A percentile compares a stretch with the other conserved stretches of the same genome.
phyloP scores from a whole-genome alignment of 2,797 vertebrate genomes.

The Bovichtus diacanthus region DNA sequence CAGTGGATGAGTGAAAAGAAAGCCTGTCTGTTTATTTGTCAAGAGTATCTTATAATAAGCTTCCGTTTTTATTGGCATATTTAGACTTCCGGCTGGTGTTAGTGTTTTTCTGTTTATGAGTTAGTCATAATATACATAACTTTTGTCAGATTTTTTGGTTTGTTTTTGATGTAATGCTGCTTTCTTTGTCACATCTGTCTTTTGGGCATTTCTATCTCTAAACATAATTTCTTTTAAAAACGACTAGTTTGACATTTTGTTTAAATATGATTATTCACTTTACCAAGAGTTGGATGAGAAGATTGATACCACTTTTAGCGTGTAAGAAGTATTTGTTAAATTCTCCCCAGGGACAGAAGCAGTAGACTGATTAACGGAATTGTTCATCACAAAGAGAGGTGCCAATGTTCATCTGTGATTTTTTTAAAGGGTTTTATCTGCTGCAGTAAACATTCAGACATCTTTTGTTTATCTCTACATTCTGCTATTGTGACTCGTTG shows the following conservation, averaged over 20 bases:
- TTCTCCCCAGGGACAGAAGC: neutral
- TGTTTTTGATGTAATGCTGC: too few relatives aligned
- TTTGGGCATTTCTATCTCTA: too few relatives aligned
- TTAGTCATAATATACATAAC: neutral
- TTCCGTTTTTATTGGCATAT: neutral
- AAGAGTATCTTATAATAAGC: neutral
- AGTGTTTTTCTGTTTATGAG: neutral
- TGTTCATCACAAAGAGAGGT: slow-evolving; percentile 9
- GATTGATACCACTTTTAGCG: neutral
- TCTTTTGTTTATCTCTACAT: neutral
- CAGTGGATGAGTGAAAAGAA: neutral
- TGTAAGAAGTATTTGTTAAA: neutral
- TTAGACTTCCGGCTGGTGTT: neutral
- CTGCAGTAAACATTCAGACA: slow-evolving; percentile 7
- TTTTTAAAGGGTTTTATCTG: slow-evolving; percentile 16
- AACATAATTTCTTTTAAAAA: neutral
- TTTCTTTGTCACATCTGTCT: neutral
- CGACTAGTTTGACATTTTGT: neutral
- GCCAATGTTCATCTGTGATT: slow-evolving; percentile 16
- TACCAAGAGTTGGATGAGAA: neutral
- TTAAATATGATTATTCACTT: neutral
- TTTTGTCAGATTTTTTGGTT: neutral
- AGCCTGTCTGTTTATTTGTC: too few relatives aligned
- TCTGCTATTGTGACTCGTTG: slow-evolving; percentile 11
- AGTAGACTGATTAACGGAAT: neutral